A percentile compares a stretch with the other conserved stretches of the same genome.
Evolutionary conservation across 2,888 invertebrate genomes (phyloP).

Genomic region (Electrophaes corylata): DNA sequence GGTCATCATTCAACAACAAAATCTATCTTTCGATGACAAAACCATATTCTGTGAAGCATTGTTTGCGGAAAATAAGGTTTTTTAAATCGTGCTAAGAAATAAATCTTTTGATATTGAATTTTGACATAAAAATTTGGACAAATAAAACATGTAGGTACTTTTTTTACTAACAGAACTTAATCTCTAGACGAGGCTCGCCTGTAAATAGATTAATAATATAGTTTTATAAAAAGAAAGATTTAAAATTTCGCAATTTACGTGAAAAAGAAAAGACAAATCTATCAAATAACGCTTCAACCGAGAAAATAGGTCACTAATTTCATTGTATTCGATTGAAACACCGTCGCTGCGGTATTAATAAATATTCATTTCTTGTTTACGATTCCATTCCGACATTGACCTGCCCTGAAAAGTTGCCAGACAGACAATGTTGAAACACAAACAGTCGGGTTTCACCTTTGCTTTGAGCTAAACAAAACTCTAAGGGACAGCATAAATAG

Average conservation of each 20-base stretch:
- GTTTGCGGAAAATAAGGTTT: neutral
- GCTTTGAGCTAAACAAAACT: neutral
- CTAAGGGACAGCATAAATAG: no score
- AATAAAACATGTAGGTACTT: no score
- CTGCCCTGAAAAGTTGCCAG: conserved; percentile 11
- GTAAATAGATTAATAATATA: no score
- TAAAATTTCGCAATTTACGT: neutral
- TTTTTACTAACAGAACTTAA: no score
- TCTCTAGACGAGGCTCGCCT: no score
- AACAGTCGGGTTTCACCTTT: conserved; percentile 2
- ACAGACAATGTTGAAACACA: conserved; percentile 2
- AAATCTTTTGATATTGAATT: no score
- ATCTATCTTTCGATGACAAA: neutral
- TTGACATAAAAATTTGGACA: no score
- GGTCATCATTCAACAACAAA: conserved; percentile 1
- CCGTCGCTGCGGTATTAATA: conserved; percentile 7
- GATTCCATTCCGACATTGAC: conserved; percentile 13
- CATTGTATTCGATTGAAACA: conserved; percentile 13
- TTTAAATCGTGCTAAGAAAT: no score
- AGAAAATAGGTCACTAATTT: conserved; percentile 15
- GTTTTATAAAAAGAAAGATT: neutral
- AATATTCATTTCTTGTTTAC: conserved; percentile 21
- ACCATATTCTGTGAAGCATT: no score
- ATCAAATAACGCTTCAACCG: conserved; percentile 1
- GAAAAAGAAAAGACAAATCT: conserved; percentile 8